Conservation (phyloP, 92 coral and sea anemone species). For the Palythoa grandis region DNA sequence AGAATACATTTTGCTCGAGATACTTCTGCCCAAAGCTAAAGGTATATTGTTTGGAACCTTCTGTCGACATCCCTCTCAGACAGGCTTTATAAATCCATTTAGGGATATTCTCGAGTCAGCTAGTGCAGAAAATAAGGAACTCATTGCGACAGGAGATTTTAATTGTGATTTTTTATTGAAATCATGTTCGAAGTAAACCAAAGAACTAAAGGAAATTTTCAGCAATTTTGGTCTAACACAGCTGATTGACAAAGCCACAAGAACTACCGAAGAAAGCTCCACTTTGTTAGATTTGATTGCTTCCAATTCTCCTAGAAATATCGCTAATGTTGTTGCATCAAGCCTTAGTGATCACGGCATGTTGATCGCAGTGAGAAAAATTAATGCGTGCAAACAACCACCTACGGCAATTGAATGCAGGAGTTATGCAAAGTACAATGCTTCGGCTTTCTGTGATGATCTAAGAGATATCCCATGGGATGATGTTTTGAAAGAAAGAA, state of each 20-base stretch:
- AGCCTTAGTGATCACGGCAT: slow-evolving; percentile 52
- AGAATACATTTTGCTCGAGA: slow-evolving; percentile 41
- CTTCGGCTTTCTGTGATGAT: slow-evolving; percentile 37
- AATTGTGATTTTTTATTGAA: slow-evolving; percentile 53
- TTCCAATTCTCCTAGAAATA: slow-evolving; percentile 23
- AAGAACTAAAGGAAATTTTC: slow-evolving; percentile 43
- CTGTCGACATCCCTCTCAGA: slow-evolving; percentile 57
- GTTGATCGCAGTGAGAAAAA: slow-evolving; percentile 39
- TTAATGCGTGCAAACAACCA: slow-evolving; percentile 16
- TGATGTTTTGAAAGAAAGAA: slow-evolving; percentile 27
- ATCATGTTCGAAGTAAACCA: slow-evolving; percentile 43
- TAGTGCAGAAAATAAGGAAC: slow-evolving; percentile 53
- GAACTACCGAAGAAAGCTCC: slow-evolving; percentile 42
- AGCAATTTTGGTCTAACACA: slow-evolving; percentile 39
- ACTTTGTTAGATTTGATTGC: slow-evolving; percentile 48
- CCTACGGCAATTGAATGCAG: slow-evolving; percentile 25
- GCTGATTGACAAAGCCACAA: slow-evolving; percentile 53
- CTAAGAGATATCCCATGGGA: slow-evolving; percentile 39
- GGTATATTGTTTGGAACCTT: slow-evolving; percentile 56
- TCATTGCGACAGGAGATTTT: slow-evolving; percentile 55
- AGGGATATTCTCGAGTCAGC: slow-evolving; percentile 30
- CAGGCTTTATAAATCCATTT: slow-evolving; percentile 46
- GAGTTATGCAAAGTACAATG: slow-evolving; percentile 44
- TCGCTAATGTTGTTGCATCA: slow-evolving; percentile 38
- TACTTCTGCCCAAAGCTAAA: slow-evolving; percentile 51